Percentiles rank a stretch among this genome's conserved stretches.
phyloP scores from a whole-genome alignment of 2,888 invertebrate species.

The Carpatolechia fugitivella region DNA sequence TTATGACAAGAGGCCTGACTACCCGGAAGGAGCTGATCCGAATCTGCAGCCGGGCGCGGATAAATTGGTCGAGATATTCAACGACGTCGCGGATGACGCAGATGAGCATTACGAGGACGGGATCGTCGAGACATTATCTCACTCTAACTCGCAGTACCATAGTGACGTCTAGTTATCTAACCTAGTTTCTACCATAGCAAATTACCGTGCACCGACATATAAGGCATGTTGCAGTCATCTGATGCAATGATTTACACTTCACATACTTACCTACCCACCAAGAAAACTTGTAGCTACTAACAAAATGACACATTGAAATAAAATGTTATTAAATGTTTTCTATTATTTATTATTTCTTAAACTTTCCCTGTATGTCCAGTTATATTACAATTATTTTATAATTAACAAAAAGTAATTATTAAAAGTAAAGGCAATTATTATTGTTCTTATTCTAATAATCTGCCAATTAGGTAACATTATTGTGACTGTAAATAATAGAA shows the following conservation, averaged over 20 bases:
- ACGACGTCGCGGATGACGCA: conserved; percentile 35
- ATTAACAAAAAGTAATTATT: background rate
- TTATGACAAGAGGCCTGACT: conserved; percentile 61
- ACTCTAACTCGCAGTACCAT: conserved; percentile 41
- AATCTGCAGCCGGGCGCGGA: conserved; percentile 49
- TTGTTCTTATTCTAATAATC: too few species aligned
- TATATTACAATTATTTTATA: background rate
- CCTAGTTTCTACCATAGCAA: conserved; percentile 1
- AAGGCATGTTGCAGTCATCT: conserved; percentile 9
- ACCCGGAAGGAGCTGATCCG: conserved; percentile 53
- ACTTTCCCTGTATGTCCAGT: conserved; percentile 8
- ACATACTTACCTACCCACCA: conserved; percentile 1
- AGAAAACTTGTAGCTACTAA: background rate
- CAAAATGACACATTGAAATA: background rate
- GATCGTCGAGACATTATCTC: conserved; percentile 43
- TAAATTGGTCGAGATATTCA: conserved; percentile 54
- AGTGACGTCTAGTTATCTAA: conserved; percentile 47
- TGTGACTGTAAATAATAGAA: too few species aligned
- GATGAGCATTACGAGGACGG: conserved; percentile 50
- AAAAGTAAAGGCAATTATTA: too few species aligned
- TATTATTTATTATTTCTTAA: background rate
- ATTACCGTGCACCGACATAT: conserved; percentile 17
- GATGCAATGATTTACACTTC: conserved; percentile 5
- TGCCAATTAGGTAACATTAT: too few species aligned
- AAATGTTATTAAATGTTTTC: background rate